Percentiles rank a stretch among this genome's conserved stretches.
Conservation (phyloP, 2,888 invertebrate genomes). For the Trissolcus japonicus region DNA sequence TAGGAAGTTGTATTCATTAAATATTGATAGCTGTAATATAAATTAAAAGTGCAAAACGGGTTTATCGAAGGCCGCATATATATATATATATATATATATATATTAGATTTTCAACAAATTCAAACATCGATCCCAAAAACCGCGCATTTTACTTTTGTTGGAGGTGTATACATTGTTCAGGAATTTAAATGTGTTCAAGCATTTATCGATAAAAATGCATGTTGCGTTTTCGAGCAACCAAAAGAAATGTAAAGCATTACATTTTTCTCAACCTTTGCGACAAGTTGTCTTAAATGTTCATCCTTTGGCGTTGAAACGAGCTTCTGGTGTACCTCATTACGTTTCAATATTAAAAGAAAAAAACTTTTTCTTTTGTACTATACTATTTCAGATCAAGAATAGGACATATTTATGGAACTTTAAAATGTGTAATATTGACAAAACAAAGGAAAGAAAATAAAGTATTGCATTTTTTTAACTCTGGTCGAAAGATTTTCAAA, state of each 20-base stretch:
- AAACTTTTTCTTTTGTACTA: no score
- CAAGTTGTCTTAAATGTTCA: no score
- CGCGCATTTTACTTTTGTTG: constrained; percentile 33
- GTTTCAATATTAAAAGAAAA: no score
- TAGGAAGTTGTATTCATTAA: constrained; percentile 12
- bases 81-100: not conserved
- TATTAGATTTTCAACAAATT: not conserved
- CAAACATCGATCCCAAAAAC: not conserved
- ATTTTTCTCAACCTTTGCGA: not conserved
- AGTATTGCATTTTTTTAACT: constrained; percentile 53
- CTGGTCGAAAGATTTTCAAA: constrained; percentile 12
- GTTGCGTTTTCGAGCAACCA: constrained; percentile 32
- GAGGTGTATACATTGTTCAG: constrained; percentile 26
- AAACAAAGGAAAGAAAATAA: constrained; percentile 42
- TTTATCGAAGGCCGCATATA: constrained; percentile 6
- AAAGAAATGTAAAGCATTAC: constrained; percentile 4
- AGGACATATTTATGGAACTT: constrained; percentile 48
- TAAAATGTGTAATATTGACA: constrained; percentile 51
- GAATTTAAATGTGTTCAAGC: constrained; percentile 52
- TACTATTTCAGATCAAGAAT: constrained; percentile 8
- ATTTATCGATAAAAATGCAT: constrained; percentile 39
- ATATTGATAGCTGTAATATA: not conserved
- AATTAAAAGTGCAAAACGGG: constrained; percentile 9
- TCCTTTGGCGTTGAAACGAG: no score
- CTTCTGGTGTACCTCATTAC: no score